Conservation (phyloP, 2,888 invertebrate genomes). For the Chorisops tibialis region DNA sequence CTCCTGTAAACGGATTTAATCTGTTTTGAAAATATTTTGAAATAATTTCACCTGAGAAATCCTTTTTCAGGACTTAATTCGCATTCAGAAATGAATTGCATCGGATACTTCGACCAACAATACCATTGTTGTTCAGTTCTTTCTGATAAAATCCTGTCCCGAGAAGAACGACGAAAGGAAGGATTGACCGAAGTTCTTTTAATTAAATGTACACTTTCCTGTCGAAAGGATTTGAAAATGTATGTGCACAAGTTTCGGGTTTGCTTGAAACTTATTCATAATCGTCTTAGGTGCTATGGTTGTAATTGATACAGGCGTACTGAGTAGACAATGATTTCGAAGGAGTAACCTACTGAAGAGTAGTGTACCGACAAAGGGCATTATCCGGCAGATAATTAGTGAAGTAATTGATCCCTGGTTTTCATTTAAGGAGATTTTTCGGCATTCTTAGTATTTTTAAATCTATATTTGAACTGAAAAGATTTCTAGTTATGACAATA, state of each 20-base stretch:
- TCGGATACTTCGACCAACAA: too few relatives aligned
- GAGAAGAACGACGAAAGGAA: conserved; percentile 1
- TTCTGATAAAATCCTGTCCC: conserved; percentile 5
- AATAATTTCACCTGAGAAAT: conserved; percentile 24
- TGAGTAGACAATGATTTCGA: conserved; percentile 8
- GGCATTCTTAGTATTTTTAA: too few relatives aligned
- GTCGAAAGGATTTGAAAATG: neutral
- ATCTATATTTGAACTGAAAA: too few relatives aligned
- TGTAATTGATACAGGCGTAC: conserved; percentile 22
- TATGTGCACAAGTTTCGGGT: neutral
- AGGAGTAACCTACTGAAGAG: conserved; percentile 8
- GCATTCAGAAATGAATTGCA: neutral
- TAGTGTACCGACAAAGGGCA: conserved; percentile 21
- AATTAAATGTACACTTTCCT: conserved; percentile 11
- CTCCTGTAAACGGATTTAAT: conserved; percentile 23
- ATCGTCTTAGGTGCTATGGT: conserved; percentile 19
- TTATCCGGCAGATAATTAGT: conserved; percentile 13
- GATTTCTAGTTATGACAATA: too few relatives aligned
- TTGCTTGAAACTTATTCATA: neutral
- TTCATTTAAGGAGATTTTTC: too few relatives aligned
- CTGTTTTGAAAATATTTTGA: conserved; percentile 29
- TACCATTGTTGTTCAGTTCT: neutral
- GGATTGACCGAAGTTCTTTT: conserved; percentile 15
- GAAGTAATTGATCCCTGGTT: conserved; percentile 12
- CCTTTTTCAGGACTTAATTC: conserved; percentile 17